Evolutionary conservation across 30 jellyfish, hydroid and myxozoan species (phyloP).

Genomic region (Hydractinia symbiolongicarpus): DNA sequence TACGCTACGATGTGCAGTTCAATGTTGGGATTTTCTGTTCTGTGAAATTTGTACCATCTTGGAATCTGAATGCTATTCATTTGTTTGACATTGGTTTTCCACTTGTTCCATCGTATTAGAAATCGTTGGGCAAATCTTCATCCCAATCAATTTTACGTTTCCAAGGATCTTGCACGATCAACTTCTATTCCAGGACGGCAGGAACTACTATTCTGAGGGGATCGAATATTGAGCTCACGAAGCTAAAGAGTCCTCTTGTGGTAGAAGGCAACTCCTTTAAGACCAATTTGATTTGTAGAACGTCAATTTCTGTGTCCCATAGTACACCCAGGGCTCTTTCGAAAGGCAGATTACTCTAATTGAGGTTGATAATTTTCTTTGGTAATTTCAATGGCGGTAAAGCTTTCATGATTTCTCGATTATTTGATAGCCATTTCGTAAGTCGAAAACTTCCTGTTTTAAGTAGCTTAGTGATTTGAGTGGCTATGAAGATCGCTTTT

Average conservation of each 20-base stretch:
- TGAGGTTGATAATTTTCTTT: background rate
- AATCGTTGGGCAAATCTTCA: background rate
- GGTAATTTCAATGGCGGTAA: background rate
- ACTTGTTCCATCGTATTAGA: background rate
- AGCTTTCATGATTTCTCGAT: too few relatives aligned
- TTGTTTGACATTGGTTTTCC: background rate
- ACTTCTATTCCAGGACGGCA: slow-evolving; percentile 9
- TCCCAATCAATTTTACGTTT: slow-evolving; percentile 13
- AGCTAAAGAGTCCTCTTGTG: slow-evolving; percentile 10
- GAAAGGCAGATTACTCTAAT: background rate
- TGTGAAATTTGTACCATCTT: background rate
- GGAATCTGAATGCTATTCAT: background rate
- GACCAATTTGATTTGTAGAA: background rate
- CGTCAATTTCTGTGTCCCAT: slow-evolving; percentile 13
- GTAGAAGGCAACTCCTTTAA: slow-evolving; percentile 1
- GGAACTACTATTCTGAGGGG: slow-evolving; percentile 18
- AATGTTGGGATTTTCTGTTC: background rate
- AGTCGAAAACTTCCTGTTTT: slow-evolving; percentile 14
- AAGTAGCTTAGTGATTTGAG: background rate
- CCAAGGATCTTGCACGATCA: slow-evolving; percentile 23
- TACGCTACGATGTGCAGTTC: background rate
- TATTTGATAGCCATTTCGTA: slow-evolving; percentile 4
- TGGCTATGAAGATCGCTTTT: too few relatives aligned
- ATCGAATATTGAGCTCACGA: slow-evolving; percentile 16
- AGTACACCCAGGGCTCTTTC: slow-evolving; percentile 12